Evolutionary conservation across 2,888 invertebrate genomes (phyloP).

Genomic region (Steinernema carpocapsae): DNA sequence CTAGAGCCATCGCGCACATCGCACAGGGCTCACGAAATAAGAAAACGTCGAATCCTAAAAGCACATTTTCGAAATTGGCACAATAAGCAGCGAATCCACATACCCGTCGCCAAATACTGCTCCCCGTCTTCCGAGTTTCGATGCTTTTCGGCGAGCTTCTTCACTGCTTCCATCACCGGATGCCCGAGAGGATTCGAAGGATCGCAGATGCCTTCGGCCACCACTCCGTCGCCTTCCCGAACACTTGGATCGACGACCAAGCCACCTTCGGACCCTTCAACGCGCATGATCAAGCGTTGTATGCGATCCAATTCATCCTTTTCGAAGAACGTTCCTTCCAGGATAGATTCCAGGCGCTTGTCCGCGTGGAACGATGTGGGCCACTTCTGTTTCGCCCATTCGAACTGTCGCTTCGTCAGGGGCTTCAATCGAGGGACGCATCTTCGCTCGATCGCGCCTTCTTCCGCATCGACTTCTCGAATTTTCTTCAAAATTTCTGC

Average conservation of each 20-base stretch:
- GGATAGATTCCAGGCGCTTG: conserved; percentile 35
- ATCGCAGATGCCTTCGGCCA: background rate
- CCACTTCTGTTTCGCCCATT: conserved; percentile 37
- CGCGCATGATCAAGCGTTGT: conserved; percentile 33
- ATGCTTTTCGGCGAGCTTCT: conserved; percentile 38
- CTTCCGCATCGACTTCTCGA: background rate
- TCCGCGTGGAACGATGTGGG: conserved; percentile 43
- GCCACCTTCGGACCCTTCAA: conserved; percentile 36
- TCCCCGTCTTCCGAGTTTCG: background rate
- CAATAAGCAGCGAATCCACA: background rate
- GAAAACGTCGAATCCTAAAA: conserved; percentile 44
- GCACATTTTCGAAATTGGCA: background rate
- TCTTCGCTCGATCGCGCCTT: background rate
- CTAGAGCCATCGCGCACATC: conserved; percentile 53
- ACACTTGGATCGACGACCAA: conserved; percentile 5
- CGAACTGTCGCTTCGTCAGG: conserved; percentile 35
- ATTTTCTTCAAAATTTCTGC: background rate
- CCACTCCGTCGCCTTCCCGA: background rate
- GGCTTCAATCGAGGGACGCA: conserved; percentile 36
- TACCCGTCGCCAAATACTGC: conserved; percentile 48
- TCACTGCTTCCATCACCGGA: conserved; percentile 39
- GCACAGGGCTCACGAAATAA: conserved; percentile 46
- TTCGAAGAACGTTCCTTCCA: conserved; percentile 25
- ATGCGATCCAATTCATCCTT: conserved; percentile 14
- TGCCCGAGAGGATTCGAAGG: conserved; percentile 37